Percentiles rank a stretch among this genome's conserved stretches.
phyloP scores from a whole-genome alignment of 2,888 invertebrate species.

The Drosophila rellima region DNA sequence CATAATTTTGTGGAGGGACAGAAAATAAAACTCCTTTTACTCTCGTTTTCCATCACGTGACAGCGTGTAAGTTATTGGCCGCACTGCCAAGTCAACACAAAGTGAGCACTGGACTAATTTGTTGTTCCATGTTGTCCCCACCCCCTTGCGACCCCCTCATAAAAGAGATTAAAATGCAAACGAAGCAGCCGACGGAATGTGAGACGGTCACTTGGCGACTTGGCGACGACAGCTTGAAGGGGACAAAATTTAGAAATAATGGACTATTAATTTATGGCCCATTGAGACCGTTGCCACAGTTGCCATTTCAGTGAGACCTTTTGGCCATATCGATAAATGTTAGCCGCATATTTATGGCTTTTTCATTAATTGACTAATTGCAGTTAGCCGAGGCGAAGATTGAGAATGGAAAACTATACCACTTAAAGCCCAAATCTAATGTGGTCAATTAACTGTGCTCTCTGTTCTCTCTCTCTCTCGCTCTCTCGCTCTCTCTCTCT shows the following conservation, averaged over 20 bases:
- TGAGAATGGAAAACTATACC: constrained; percentile 40
- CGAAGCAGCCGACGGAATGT: constrained; percentile 62
- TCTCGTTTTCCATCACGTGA: constrained; percentile 62
- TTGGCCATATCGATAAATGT: constrained; percentile 63
- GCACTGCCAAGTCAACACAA: constrained; percentile 77
- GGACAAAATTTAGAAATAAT: constrained; percentile 81
- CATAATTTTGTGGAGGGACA: constrained; percentile 48
- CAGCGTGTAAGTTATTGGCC: constrained; percentile 74
- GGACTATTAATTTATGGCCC: constrained; percentile 80
- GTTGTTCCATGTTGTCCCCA: constrained; percentile 51
- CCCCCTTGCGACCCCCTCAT: neutral
- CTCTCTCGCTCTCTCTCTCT: neutral
- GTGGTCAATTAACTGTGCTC: constrained; percentile 62
- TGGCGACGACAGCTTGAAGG: constrained; percentile 78
- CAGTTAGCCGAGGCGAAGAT: constrained; percentile 28
- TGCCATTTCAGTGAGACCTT: constrained; percentile 67
- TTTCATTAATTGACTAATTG: constrained; percentile 80
- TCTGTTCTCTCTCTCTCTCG: constrained; percentile 5
- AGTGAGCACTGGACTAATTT: constrained; percentile 71
- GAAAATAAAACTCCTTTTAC: constrained; percentile 40
- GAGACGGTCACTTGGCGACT: constrained; percentile 53
- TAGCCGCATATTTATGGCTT: constrained; percentile 74
- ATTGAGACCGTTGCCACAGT: constrained; percentile 39
- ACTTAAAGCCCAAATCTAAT: constrained; percentile 74
- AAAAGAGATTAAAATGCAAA: constrained; percentile 79